Percentiles rank a stretch among this genome's conserved stretches.
phyloP scores from a whole-genome alignment of 2,113 vertebrate genomes.

The Mastomys natalensis region DNA sequence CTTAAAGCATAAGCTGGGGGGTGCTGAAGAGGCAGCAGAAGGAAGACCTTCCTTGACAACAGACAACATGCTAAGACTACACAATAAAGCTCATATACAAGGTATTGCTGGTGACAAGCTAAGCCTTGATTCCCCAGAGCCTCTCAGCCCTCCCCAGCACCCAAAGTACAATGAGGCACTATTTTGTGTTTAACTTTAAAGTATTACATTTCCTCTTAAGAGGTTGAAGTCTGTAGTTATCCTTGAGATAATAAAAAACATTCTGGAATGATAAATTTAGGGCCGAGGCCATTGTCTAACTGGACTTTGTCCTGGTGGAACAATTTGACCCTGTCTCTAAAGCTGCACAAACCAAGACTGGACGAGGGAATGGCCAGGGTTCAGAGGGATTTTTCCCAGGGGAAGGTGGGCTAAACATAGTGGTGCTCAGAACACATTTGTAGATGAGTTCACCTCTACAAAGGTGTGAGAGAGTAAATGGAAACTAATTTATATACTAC shows the following conservation, averaged over 20 bases:
- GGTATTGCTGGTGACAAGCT: background rate
- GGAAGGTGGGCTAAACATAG: background rate
- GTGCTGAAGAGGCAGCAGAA: background rate
- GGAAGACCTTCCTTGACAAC: background rate
- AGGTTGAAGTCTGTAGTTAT: background rate
- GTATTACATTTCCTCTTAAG: background rate
- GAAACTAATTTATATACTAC: background rate
- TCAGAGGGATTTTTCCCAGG: background rate
- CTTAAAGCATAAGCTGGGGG: fast-evolving
- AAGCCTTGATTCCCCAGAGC: background rate
- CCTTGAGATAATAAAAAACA: conserved; percentile 18
- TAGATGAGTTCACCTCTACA: background rate
- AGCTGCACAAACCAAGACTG: background rate
- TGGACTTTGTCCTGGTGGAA: background rate
- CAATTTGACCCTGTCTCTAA: background rate
- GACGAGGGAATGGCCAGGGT: fast-evolving
- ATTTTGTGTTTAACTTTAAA: conserved; percentile 6
- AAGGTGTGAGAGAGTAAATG: background rate
- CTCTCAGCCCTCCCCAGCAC: background rate
- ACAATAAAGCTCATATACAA: background rate
- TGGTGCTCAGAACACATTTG: background rate
- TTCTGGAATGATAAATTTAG: background rate
- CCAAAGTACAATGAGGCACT: background rate
- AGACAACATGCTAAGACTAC: background rate
- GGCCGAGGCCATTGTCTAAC: background rate